phyloP scores from a whole-genome alignment of 2,113 vertebrate species.

The Rhea americana region DNA sequence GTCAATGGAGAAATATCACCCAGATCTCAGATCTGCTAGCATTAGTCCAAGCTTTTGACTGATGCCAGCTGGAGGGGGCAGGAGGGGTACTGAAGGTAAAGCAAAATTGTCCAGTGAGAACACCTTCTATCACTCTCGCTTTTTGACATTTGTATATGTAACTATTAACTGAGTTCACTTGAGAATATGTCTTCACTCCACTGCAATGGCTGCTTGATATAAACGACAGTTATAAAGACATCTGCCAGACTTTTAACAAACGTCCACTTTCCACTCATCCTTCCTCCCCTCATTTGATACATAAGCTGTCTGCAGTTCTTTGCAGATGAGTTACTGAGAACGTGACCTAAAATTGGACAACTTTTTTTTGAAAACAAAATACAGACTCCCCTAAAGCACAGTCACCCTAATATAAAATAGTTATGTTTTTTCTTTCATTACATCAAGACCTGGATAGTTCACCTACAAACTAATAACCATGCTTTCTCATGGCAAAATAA shows the following conservation, averaged over 20 bases:
- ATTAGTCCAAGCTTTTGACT: neutral
- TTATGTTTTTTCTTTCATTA: constrained; percentile 25
- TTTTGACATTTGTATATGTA: neutral
- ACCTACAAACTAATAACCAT: constrained; percentile 42
- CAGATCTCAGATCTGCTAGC: neutral
- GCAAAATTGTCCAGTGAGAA: neutral
- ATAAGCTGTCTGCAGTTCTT: neutral
- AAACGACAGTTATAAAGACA: neutral
- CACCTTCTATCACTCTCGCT: neutral
- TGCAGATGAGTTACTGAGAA: neutral
- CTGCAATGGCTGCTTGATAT: neutral
- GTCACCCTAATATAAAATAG: neutral
- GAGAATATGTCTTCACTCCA: neutral
- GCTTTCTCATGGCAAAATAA: constrained; percentile 56
- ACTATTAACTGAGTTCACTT: neutral
- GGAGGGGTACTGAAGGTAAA: neutral
- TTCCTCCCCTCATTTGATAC: neutral
- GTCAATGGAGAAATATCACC: neutral
- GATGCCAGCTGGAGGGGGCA: neutral
- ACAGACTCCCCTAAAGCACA: neutral
- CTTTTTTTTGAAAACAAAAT: neutral
- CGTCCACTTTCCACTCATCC: neutral
- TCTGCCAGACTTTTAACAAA: neutral
- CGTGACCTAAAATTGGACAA: neutral
- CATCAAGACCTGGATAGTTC: constrained; percentile 20